Evolutionary conservation across 2,113 vertebrate genomes (phyloP), one percentile per base, ranked within the genome.

Genomic region (Scomber colias): DNA sequence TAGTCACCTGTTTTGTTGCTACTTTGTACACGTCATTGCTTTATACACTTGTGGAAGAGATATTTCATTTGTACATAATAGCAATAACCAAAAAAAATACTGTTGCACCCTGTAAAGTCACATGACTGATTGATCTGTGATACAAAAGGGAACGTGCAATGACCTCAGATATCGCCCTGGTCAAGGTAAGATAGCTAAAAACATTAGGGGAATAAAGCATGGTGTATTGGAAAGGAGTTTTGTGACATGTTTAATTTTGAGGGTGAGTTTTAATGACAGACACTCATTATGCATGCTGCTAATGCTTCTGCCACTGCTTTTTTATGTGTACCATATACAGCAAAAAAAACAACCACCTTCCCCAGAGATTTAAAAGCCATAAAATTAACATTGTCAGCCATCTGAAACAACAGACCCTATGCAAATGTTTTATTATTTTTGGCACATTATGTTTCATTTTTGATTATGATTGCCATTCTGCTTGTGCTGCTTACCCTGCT

Each of bases 401-500:
- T 40, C 35, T 40, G 35, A 45, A 53, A 31, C 16, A 65, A 15
- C 19, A 0, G 3, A 60, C 2, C 30, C 14, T 21, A 24, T 19
- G n/a, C 31, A 5, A 10, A 0, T 51, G 46, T 54, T 55, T 49
- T 31, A 48, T 86, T 69, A 24, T 78, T 77, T 83, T 31, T 30
- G n/a, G 17, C 45, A 16, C n/a, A 16, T 16, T 24, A 30, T 71
- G n/a, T 44, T 46, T 59, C 11, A 13, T 3, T 46, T 68, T n/a
- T 87, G 63, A 87, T 91, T 68, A 13, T 51, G 0, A 11, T 82
- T 93, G 56, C 1, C 6, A 53, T 57, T 72, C 85, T 92, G 46
- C 89, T 84, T 85, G 60, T 64, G 4, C 82, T 71, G 69, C 74
- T 82, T 77, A 53, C 71, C 75, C 89, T 86, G 83, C 72, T 83